Percentiles rank a stretch among this genome's conserved stretches.
Evolutionary conservation across 2,888 invertebrate species (phyloP).

Genomic region (Lycocerus yunnanus): DNA sequence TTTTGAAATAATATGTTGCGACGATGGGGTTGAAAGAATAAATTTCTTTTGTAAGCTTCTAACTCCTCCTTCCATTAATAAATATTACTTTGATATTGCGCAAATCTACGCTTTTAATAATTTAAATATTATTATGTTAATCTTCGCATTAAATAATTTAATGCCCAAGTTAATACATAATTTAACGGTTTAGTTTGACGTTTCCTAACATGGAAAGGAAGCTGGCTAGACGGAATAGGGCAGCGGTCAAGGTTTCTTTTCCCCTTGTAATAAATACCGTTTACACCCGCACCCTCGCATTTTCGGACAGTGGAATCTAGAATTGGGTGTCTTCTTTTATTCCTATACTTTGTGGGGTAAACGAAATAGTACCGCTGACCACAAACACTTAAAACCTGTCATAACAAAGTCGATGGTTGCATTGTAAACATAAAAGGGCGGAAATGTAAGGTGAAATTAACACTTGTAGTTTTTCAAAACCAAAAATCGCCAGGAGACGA

Average conservation of each 20-base stretch:
- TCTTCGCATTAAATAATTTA: not conserved
- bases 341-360: conserved; percentile 5
- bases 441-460: conserved; percentile 32
- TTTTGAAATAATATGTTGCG: too few relatives aligned
- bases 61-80: too few relatives aligned
- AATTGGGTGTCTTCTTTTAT: conserved; percentile 7
- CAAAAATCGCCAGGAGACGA: conserved; percentile 13
- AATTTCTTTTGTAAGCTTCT: too few relatives aligned
- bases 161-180: not conserved
- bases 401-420: conserved; percentile 32
- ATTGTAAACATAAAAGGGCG: conserved; percentile 27
- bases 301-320: conserved; percentile 4
- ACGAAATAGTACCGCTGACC: conserved; percentile 34
- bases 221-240: conserved; percentile 38
- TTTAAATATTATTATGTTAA: not conserved
- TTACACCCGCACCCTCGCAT: conserved; percentile 23
- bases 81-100: too few relatives aligned
- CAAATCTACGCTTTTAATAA: not conserved
- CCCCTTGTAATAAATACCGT: conserved; percentile 25
- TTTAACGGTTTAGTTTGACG: not conserved
- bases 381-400: conserved; percentile 39
- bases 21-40: too few relatives aligned
- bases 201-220: conserved; percentile 26
- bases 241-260: conserved; percentile 40
- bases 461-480: conserved; percentile 10